Evolutionary conservation across 2,888 invertebrate species (phyloP).

Genomic region (Amblyjoppa proteus): DNA sequence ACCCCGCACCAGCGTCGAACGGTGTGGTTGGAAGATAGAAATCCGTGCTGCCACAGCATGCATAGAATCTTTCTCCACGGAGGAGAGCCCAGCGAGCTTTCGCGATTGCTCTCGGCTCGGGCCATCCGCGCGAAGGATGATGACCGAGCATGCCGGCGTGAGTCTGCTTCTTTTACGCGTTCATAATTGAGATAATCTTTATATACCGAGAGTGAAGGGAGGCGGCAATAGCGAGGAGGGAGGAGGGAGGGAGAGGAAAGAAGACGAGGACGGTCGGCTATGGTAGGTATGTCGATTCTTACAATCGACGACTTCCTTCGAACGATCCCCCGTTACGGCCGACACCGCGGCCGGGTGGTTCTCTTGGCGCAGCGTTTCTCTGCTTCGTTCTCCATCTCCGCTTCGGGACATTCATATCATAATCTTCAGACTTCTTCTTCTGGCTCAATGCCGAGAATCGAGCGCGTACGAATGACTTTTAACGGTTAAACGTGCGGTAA

Average conservation of each 20-base stretch:
- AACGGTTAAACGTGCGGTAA: background rate
- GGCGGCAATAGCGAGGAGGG: background rate
- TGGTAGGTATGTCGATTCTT: conserved; percentile 80
- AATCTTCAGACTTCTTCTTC: background rate
- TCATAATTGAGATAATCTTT: conserved; percentile 83
- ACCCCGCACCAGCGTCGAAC: background rate
- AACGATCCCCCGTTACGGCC: conserved; percentile 70
- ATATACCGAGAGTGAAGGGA: conserved; percentile 68
- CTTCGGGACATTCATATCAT: background rate
- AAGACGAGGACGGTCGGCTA: conserved; percentile 66
- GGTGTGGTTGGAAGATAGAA: conserved; percentile 31
- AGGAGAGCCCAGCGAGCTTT: conserved; percentile 26
- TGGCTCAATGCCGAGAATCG: conserved; percentile 7
- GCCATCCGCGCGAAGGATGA: conserved; percentile 74
- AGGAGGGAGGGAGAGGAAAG: conserved; percentile 30
- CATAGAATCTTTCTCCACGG: background rate
- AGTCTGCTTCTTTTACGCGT: conserved; percentile 82
- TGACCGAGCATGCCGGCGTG: conserved; percentile 79
- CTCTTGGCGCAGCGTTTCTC: conserved; percentile 7
- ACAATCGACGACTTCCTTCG: conserved; percentile 77
- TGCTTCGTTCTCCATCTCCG: conserved; percentile 36
- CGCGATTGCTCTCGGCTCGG: conserved; percentile 45
- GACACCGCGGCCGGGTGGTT: conserved; percentile 44
- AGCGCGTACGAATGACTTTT: background rate
- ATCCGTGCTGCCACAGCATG: conserved; percentile 18